phyloP scores from a whole-genome alignment of 2,113 vertebrate species.

The Sebastes fasciatus region DNA sequence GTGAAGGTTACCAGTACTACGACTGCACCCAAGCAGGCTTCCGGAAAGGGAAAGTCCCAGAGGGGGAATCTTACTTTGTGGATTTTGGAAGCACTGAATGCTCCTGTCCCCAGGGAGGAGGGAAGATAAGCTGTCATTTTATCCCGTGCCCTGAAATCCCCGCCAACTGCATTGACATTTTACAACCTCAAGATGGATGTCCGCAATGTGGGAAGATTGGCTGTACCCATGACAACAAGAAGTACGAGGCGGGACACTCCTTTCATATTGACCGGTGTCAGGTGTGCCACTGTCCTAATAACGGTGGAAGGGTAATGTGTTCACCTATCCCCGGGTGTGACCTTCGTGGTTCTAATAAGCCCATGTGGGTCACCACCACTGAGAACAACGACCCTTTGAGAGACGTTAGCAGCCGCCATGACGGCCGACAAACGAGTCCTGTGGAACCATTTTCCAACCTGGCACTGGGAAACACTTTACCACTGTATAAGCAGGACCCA shows the following conservation, averaged over 20 bases:
- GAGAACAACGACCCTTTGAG: conserved; percentile 80
- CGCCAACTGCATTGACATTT: conserved; percentile 90
- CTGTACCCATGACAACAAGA: conserved; percentile 86
- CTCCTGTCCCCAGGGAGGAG: conserved; percentile 91
- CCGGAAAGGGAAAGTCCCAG: conserved; percentile 90
- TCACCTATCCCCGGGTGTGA: conserved; percentile 89
- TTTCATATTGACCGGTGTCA: conserved; percentile 89
- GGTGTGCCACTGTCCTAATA: conserved; percentile 93
- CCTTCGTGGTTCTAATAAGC: conserved; percentile 6
- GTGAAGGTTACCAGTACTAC: conserved; percentile 97
- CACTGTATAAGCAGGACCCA: conserved; percentile 76
- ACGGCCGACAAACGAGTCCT: conserved; percentile 83
- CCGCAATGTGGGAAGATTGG: conserved; percentile 89
- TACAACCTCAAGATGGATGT: conserved; percentile 89
- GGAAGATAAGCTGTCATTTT: conserved; percentile 94
- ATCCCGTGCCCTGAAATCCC: conserved; percentile 94
- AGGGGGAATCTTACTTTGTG: conserved; percentile 94
- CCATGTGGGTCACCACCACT: conserved; percentile 49
- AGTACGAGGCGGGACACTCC: conserved; percentile 92
- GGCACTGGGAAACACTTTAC: conserved; percentile 68
- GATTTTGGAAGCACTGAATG: conserved; percentile 97
- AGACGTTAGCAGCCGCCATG: conserved; percentile 84
- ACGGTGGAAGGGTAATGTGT: conserved; percentile 92
- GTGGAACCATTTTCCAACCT: conserved; percentile 72
- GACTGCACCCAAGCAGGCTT: conserved; percentile 93